Evolutionary conservation across 2,888 invertebrate genomes (phyloP), one percentile per base, ranked within the genome.

Genomic region (Chrysina gloriosa): DNA sequence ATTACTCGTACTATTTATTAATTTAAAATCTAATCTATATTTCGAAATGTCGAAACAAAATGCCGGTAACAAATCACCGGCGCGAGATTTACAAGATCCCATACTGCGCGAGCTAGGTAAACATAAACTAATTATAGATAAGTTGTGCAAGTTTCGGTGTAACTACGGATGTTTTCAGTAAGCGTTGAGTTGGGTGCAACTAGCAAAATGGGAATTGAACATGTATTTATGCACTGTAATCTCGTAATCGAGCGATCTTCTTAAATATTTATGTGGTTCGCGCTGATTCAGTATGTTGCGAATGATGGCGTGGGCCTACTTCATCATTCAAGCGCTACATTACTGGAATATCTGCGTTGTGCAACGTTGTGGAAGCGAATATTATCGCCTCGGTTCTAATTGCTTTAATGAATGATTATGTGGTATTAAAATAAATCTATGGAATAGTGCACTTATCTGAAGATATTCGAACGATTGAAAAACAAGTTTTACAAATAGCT

Each of bases 41-140:
- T 52, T 52, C 52, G 52, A 52, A 52, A 52, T 31, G 52, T 52
- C 52, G 31, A 52, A 9, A 52, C 52, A 52, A 52, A 52, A 31
- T 31, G 6, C 3, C n/a, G 31, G 6, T 16, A 52, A 52, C 52
- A 52, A 52, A 52, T 52, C 52, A 31, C 31, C 52, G 52, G 16
- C n/a, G 9, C 31, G 31, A 31, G 52, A 52, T 52, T 52, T 52
- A 52, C 52, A 16, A 5, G 31, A 31, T 52, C 19, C 31, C 7
- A 14, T 19, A 52, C 52, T 3, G 19, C 52, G 29, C 1, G 31
- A 29, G 31, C 31, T 31, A 29, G 52, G 52, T 52, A 52, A 52
- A 31, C 31, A 31, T 14, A 31, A n/a, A 52, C 29, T 52, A 52
- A 52, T 52, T 52, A 52, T 19, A 52, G 14, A 19, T 5, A 2